Conservation (phyloP, 2,113 vertebrate species). For the Mola mola region DNA sequence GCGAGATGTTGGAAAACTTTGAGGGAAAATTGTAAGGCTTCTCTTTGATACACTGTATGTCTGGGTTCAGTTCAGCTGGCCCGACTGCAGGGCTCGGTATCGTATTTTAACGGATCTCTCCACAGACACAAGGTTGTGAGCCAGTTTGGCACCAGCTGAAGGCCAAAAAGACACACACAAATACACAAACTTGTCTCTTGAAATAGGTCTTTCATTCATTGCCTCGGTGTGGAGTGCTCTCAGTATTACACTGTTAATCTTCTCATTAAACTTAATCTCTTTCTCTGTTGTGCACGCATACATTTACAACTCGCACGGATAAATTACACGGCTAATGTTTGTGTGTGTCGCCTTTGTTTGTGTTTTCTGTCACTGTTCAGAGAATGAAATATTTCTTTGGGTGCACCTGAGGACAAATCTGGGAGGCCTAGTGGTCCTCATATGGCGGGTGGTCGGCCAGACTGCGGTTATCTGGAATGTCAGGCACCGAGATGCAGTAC, state of each 20-base stretch:
- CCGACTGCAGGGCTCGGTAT: constrained; percentile 44
- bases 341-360: neutral
- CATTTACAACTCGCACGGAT: neutral
- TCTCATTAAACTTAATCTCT: constrained; percentile 40
- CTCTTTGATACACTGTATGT: constrained; percentile 40
- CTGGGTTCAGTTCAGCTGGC: constrained; percentile 53
- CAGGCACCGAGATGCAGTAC: constrained; percentile 41
- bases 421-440: constrained; percentile 1
- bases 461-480: constrained; percentile 52
- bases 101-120: constrained; percentile 64
- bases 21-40: constrained; percentile 39
- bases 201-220: constrained; percentile 68
- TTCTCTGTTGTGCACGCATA: constrained; percentile 3
- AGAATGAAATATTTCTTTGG: constrained; percentile 14
- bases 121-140: constrained; percentile 54
- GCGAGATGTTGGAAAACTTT: constrained; percentile 24
- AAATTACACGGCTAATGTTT: neutral
- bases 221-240: constrained; percentile 23
- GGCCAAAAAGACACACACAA: constrained; percentile 44
- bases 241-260: constrained; percentile 47
- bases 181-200: constrained; percentile 41
- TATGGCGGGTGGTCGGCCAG: constrained; percentile 34
- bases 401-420: constrained; percentile 29
- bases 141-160: constrained; percentile 54
- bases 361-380: constrained; percentile 3